Percentiles rank a stretch among this genome's conserved stretches.
Evolutionary conservation across 2,888 invertebrate species (phyloP).

Genomic region (Aproaerema taeniolella): DNA sequence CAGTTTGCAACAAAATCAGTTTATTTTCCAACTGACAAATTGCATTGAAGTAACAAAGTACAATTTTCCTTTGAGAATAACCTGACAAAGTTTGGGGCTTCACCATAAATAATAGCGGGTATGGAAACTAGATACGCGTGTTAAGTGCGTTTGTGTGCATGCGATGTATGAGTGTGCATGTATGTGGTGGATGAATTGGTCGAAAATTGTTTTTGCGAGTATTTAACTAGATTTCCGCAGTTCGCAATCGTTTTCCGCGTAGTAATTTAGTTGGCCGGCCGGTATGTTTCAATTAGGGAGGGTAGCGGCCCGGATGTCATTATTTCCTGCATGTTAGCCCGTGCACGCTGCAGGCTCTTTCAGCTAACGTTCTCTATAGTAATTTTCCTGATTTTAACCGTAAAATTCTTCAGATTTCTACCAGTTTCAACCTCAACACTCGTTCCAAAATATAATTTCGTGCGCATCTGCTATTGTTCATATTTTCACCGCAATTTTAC

Average conservation of each 20-base stretch:
- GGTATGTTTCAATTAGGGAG: constrained; percentile 52
- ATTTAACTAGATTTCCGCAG: constrained; percentile 47
- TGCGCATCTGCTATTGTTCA: no score
- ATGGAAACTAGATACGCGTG: constrained; percentile 5
- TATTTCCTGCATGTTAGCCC: constrained; percentile 47
- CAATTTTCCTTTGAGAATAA: constrained; percentile 56
- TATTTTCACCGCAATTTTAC: no score
- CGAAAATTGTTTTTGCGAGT: constrained; percentile 33
- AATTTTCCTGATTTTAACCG: neutral
- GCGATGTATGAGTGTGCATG: no score
- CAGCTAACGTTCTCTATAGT: neutral
- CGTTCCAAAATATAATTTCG: no score
- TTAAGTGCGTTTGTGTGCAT: no score
- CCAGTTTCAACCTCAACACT: neutral
- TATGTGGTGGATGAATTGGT: constrained; percentile 29
- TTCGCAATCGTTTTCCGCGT: constrained; percentile 47
- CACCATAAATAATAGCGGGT: constrained; percentile 8
- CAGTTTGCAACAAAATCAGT: constrained; percentile 71
- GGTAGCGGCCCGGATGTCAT: constrained; percentile 50
- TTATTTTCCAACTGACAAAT: constrained; percentile 68
- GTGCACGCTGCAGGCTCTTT: neutral
- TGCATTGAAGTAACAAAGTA: constrained; percentile 62
- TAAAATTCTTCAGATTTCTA: neutral
- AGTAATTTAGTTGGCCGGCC: constrained; percentile 45
- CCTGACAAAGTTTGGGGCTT: constrained; percentile 35